Conservation (phyloP, 1,140 invertebrate genomes). For the Megalopta genalis region DNA sequence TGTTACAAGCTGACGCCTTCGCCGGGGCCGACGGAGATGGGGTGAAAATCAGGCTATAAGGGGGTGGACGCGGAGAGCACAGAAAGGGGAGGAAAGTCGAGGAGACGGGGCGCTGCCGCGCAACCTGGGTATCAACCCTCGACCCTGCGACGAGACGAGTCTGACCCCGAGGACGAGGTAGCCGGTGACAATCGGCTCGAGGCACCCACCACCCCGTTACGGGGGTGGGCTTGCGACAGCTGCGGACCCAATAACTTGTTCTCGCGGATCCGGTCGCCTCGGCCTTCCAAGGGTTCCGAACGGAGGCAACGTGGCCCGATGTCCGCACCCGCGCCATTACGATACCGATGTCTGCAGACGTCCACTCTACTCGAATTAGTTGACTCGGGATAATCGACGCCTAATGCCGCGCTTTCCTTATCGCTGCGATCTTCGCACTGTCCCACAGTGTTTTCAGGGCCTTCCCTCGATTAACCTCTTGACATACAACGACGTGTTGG, state of each 20-base stretch:
- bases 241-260: slow-evolving; percentile 79
- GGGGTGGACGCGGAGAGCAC: neutral
- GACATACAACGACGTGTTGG: too few species aligned
- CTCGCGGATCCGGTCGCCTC: slow-evolving; percentile 29
- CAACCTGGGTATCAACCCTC: slow-evolving; percentile 71
- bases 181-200: slow-evolving; percentile 79
- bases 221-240: slow-evolving; percentile 73
- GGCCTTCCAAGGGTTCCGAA: slow-evolving; percentile 25
- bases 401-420: too few species aligned
- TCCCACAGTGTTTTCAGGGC: too few species aligned
- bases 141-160: slow-evolving; percentile 73
- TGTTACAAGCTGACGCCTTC: slow-evolving; percentile 79
- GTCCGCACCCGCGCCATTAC: slow-evolving; percentile 27
- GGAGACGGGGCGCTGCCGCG: slow-evolving; percentile 38
- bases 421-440: too few species aligned
- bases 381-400: neutral
- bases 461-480: too few species aligned
- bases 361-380: slow-evolving; percentile 2
- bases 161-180: slow-evolving; percentile 75
- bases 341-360: neutral
- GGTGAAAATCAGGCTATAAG: slow-evolving; percentile 66
- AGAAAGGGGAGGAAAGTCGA: slow-evolving; percentile 48
- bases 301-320: slow-evolving; percentile 31
- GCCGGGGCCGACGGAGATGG: slow-evolving; percentile 65
- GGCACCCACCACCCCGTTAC: slow-evolving; percentile 55